A percentile compares a stretch with the other conserved stretches of the same genome.
Evolutionary conservation across 2,797 vertebrate genomes (phyloP).

Genomic region (Eleutherodactylus coqui): DNA sequence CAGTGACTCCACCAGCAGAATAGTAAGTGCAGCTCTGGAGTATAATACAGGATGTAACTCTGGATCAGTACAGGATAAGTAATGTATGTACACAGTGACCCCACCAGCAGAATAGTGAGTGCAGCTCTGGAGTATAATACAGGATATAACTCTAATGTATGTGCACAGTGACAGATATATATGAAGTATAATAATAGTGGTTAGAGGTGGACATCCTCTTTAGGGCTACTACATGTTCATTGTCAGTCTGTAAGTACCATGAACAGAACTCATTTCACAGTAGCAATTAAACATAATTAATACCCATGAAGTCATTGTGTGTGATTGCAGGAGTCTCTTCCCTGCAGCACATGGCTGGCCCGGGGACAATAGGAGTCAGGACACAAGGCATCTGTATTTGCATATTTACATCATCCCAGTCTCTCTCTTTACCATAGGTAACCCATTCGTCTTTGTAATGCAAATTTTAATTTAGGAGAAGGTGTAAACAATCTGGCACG

Average conservation of each 20-base stretch:
- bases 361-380: not conserved
- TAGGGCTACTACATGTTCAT: not conserved
- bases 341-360: not conserved
- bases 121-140: no score
- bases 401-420: slow-evolving; percentile 1
- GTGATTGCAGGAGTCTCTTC: slow-evolving; percentile 5
- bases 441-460: slow-evolving; percentile 50
- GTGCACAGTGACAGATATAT: no score
- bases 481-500: slow-evolving; percentile 41
- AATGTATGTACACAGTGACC: no score
- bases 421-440: slow-evolving; percentile 25
- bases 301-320: slow-evolving; percentile 7
- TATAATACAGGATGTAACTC: no score
- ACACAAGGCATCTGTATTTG: slow-evolving; percentile 3
- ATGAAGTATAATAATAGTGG: no score
- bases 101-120: no score
- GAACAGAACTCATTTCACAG: not conserved
- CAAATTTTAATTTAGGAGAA: slow-evolving; percentile 61
- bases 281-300: slow-evolving; percentile 36
- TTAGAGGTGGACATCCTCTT: not conserved
- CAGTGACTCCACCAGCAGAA: no score
- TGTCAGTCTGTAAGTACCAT: not conserved
- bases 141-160: no score
- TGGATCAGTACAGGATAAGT: no score
- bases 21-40: no score